Evolutionary conservation across 1,140 invertebrate species (phyloP).

Genomic region (Coenobita brevimanus): DNA sequence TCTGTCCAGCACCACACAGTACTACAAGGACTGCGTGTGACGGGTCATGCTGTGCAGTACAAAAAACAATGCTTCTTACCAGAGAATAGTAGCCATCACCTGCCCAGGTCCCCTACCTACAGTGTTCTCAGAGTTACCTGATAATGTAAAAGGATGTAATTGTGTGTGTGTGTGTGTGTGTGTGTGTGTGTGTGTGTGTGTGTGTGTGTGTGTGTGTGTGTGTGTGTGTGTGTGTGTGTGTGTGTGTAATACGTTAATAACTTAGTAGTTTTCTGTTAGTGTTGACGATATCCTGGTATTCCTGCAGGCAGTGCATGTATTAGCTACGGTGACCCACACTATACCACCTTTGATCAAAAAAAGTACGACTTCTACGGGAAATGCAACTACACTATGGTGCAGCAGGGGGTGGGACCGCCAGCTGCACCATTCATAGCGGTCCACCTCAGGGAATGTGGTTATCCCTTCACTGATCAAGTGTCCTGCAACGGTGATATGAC

Average conservation of each 20-base stretch:
- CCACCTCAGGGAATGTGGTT: neutral
- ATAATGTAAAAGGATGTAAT: too few species aligned
- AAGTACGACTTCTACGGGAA: neutral
- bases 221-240: neutral
- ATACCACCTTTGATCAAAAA: neutral
- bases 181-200: too few species aligned
- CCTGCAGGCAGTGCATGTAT: neutral
- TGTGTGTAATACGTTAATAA: neutral
- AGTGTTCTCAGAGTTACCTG: too few species aligned
- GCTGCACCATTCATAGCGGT: neutral
- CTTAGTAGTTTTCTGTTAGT: neutral
- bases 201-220: too few species aligned
- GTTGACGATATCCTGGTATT: too few species aligned
- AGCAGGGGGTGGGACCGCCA: neutral
- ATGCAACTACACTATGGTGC: constrained; percentile 13
- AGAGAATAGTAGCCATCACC: too few species aligned
- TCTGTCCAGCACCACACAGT: too few species aligned
- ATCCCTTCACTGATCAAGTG: neutral
- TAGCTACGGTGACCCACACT: neutral
- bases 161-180: too few species aligned
- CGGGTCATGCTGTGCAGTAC: too few species aligned
- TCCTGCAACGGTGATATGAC: neutral
- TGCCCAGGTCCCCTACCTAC: too few species aligned
- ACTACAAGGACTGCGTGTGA: too few species aligned
- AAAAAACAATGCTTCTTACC: too few species aligned